Base-by-base conservation (phyloP, 2,113 vertebrate species). In the Malurus melanocephalus region DNA sequence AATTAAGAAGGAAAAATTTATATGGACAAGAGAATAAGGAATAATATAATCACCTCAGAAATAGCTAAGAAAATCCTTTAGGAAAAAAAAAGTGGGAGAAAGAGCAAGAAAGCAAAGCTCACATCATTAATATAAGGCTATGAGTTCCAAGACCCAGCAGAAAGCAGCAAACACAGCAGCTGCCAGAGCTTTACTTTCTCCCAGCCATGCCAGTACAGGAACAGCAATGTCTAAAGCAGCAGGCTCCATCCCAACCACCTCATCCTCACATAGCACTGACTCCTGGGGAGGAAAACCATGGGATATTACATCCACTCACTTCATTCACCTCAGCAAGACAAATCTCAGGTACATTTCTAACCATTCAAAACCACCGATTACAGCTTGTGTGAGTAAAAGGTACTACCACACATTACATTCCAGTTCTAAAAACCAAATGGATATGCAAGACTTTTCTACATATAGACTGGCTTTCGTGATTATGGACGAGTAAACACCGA, bases 311-410 rank as follows among this genome's bases (percentile, higher is more conserved):
- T 27, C 12, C 11, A 7, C 26, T 51, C 83, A 24, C 42, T 66
- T 17, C 33, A 11, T 33, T 59, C 45, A 38, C 23, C 59, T 49
- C 67, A 40, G 18, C 20, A 62, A 51, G 26, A 62, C 27, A n/a
- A 46, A 45, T 8, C 75, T 27, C n/a, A 62, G 51, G 30, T 23
- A 52, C 2, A 1, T 27, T 74, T 85, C 30, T 62, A 74, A 49
- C 4, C 16, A 10, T n/a, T 61, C 68, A 67, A 28, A 45, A 45
- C 10, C n/a, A 42, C 20, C 11, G 12, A 49, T 32, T 28, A 26
- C 7, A 28, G 40, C 57, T 22, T 0, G 0, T 8, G 7, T 8
- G 4, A 0, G 1, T 33, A 64, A 56, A 64, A 80, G 15, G 14
- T 26, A 21, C 0, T 1, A 30, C 11, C 4, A 4, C 40, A 52